Percentiles rank a stretch among this genome's conserved stretches.
phyloP scores from a whole-genome alignment of 1,140 invertebrate genomes.

The Meteorus sp. region DNA sequence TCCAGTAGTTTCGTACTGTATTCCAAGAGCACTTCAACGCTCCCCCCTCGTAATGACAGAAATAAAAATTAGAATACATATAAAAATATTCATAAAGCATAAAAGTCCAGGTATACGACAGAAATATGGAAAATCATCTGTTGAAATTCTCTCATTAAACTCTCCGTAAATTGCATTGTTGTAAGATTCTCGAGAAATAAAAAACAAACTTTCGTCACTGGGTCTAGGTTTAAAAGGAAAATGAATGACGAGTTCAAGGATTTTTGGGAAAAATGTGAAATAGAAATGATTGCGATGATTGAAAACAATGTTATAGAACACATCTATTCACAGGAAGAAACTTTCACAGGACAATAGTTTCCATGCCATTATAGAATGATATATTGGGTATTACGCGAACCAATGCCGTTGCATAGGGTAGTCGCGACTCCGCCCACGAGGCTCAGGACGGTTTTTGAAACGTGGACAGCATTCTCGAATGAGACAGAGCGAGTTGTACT shows the following conservation, averaged over 20 bases:
- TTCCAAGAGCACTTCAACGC: constrained; percentile 65
- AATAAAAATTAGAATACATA: constrained; percentile 15
- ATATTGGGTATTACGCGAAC: constrained; percentile 35
- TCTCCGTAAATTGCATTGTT: no score
- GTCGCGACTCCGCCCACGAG: constrained; percentile 35
- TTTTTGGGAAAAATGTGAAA: no score
- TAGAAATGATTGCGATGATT: background rate
- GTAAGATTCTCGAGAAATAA: no score
- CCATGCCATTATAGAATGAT: constrained; percentile 28
- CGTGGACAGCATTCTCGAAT: constrained; percentile 16
- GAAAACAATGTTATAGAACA: no score
- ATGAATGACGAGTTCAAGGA: no score
- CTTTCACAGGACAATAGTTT: constrained; percentile 25
- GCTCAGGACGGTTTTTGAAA: constrained; percentile 35
- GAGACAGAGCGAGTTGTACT: background rate
- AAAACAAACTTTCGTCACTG: no score
- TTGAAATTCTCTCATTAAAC: no score
- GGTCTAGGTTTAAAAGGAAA: no score
- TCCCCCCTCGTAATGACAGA: constrained; percentile 57
- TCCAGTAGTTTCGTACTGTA: constrained; percentile 71
- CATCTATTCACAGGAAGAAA: background rate
- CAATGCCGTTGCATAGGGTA: constrained; percentile 30
- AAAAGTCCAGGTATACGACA: no score
- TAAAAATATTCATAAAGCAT: no score
- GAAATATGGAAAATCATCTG: no score